These are phyloP conservation scores for Bellardia pandia DNA, from an alignment of 2,888 invertebrate genomes.

Conservation along the genomic window DNA sequence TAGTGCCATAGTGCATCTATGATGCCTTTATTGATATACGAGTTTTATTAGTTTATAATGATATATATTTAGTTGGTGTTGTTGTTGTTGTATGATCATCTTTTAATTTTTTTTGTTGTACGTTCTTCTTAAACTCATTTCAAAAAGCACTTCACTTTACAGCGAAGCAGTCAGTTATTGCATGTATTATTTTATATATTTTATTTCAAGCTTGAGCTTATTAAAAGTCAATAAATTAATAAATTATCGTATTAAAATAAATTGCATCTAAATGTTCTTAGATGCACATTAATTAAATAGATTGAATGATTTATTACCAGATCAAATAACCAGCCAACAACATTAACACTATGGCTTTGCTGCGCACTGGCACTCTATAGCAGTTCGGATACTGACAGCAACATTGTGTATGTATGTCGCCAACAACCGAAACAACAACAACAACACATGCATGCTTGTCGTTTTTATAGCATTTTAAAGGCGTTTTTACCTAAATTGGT, in stretches of 20 bases:
- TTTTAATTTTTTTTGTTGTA: not conserved
- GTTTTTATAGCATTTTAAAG: constrained; percentile 66
- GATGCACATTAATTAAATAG: constrained; percentile 84
- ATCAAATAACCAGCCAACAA: constrained; percentile 81
- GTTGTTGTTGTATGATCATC: constrained; percentile 46
- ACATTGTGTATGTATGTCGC: constrained; percentile 42
- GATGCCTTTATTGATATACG: constrained; percentile 59
- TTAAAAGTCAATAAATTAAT: constrained; percentile 84
- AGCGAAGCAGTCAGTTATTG: constrained; percentile 55
- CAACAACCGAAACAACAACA: constrained; percentile 66
- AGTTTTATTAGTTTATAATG: constrained; percentile 71
- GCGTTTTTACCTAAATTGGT: constrained; percentile 67
- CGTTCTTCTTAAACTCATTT: not conserved
- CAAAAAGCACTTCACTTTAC: constrained; percentile 32
- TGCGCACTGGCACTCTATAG: constrained; percentile 29
- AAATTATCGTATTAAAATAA: constrained; percentile 84
- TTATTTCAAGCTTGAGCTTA: constrained; percentile 72
- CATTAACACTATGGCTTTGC: constrained; percentile 61
- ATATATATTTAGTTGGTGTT: constrained; percentile 44
- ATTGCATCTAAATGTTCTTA: constrained; percentile 84
- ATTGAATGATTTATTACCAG: constrained; percentile 84
- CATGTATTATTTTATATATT: constrained; percentile 50
- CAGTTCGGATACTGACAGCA: constrained; percentile 38
- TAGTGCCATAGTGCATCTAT: constrained; percentile 35
- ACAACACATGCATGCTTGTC: constrained; percentile 55